These are phyloP conservation scores for Coryphaenoides rupestris DNA, from an alignment of 2,113 vertebrate genomes.

Conservation along the genomic window DNA sequence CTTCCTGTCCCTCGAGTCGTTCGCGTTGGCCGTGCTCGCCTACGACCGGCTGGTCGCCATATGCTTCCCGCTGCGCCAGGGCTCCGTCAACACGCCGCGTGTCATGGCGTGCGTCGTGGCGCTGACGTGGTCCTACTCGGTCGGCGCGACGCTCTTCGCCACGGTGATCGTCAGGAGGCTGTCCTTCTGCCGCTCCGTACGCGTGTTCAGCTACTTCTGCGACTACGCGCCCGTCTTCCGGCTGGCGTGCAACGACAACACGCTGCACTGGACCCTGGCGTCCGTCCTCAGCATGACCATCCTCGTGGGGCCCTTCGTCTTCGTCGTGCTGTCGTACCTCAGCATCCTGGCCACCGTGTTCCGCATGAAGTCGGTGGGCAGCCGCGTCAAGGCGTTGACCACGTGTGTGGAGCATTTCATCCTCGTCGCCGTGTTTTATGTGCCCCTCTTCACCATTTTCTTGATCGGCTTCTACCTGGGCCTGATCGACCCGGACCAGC, in stretches of 20 bases:
- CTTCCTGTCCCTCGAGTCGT: conserved; percentile 42
- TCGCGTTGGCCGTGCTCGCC: conserved; percentile 55
- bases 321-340: conserved; percentile 54
- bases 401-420: conserved; percentile 66
- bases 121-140: conserved; percentile 28
- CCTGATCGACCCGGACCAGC: conserved; percentile 39
- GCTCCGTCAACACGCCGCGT: conserved; percentile 50
- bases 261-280: conserved; percentile 45
- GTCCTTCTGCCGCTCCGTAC: conserved; percentile 62
- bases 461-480: conserved; percentile 34
- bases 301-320: conserved; percentile 30
- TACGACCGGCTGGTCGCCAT: conserved; percentile 68
- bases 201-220: conserved; percentile 69
- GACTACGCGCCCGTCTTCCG: conserved; percentile 65
- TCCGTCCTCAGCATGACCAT: not conserved
- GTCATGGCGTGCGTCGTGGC: conserved; percentile 55
- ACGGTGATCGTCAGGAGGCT: conserved; percentile 47
- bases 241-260: conserved; percentile 60
- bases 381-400: conserved; percentile 49
- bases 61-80: conserved; percentile 63
- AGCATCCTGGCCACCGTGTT: conserved; percentile 61
- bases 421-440: conserved; percentile 64
- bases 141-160: accelerated
- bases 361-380: conserved; percentile 54
- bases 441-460: conserved; percentile 52